Evolutionary conservation across 2,797 vertebrate species (phyloP).

Genomic region (Limnodromus scolopaceus): DNA sequence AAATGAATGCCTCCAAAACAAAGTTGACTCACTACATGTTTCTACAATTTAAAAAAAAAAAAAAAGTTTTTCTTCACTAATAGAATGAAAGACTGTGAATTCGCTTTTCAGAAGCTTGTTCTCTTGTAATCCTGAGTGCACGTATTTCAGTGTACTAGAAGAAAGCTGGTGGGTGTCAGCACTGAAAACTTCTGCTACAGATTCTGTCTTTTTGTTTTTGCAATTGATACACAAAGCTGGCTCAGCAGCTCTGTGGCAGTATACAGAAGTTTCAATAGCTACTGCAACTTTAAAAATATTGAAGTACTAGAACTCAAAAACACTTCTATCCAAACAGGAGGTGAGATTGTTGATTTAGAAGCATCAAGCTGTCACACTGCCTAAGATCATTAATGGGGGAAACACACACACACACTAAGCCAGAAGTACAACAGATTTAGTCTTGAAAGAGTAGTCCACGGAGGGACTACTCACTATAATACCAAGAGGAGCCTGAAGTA

Average conservation of each 20-base stretch:
- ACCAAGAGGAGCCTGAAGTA: not conserved
- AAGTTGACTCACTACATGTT: not conserved
- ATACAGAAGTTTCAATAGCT: not conserved
- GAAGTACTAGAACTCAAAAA: not conserved
- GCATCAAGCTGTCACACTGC: fast-evolving
- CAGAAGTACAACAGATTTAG: not conserved
- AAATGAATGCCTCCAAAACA: conserved; percentile 63
- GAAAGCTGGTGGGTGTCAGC: not conserved
- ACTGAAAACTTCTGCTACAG: not conserved
- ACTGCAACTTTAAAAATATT: not conserved
- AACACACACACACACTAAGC: not conserved
- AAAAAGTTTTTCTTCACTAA: not conserved
- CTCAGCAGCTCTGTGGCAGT: not conserved
- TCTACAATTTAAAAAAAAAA: not conserved
- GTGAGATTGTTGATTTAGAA: not conserved
- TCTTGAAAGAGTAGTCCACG: not conserved
- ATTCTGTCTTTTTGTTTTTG: not conserved
- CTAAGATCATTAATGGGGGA: not conserved
- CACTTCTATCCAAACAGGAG: not conserved
- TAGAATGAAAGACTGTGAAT: not conserved
- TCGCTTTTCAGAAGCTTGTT: not conserved
- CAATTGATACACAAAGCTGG: fast-evolving
- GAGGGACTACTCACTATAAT: not conserved
- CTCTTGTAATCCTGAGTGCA: not conserved
- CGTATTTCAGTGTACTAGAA: fast-evolving